Evolutionary conservation across 2,797 vertebrate genomes (phyloP).

Genomic region (Smutsia temminckii): DNA sequence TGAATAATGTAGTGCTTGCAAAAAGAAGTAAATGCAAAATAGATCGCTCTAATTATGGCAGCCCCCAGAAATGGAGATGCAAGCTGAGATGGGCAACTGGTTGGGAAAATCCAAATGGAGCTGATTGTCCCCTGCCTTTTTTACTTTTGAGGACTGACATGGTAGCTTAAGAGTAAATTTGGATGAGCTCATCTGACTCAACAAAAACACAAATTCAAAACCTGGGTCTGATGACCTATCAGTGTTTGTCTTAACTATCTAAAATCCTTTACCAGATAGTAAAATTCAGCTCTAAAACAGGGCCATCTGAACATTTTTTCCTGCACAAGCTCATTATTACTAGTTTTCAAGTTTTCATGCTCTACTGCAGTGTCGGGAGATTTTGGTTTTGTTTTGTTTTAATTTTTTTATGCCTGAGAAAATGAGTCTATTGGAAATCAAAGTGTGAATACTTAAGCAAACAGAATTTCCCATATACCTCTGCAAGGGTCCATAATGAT

Average conservation of each 20-base stretch:
- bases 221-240: conserved; percentile 63
- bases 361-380: conserved; percentile 65
- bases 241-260: conserved; percentile 60
- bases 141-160: conserved; percentile 76
- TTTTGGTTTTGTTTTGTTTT: conserved; percentile 69
- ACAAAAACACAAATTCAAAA: conserved; percentile 72
- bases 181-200: conserved; percentile 67
- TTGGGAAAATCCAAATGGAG: conserved; percentile 81
- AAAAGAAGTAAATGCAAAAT: conserved; percentile 88
- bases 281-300: conserved; percentile 53
- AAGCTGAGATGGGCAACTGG: conserved; percentile 84
- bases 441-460: conserved; percentile 78
- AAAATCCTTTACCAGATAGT: conserved; percentile 52
- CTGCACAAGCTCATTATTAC: conserved; percentile 50
- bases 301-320: conserved; percentile 45
- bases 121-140: conserved; percentile 73
- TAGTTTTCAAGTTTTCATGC: conserved; percentile 51
- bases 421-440: conserved; percentile 80
- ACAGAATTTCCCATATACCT: conserved; percentile 76
- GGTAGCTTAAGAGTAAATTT: conserved; percentile 76
- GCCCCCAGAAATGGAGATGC: conserved; percentile 83
- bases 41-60: conserved; percentile 86
- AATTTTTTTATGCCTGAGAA: conserved; percentile 74
- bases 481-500: conserved; percentile 72
- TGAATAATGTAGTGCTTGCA: conserved; percentile 87